Percentiles rank a stretch among this genome's conserved stretches.
phyloP scores from a whole-genome alignment of 35 echinoderm and acorn worm species.

The Diadema setosum region DNA sequence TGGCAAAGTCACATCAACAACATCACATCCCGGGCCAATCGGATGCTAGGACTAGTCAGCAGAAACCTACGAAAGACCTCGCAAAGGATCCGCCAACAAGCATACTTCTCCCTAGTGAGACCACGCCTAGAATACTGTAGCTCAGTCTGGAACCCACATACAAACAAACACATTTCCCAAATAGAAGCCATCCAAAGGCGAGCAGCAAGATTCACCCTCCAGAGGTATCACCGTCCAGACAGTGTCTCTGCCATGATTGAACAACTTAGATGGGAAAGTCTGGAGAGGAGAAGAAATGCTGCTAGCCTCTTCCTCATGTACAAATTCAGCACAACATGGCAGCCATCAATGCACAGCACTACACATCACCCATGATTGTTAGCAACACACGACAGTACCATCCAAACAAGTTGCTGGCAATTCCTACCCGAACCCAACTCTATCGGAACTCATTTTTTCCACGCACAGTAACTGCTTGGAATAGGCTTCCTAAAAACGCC shows the following conservation, averaged over 20 bases:
- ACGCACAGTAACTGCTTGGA: too few species aligned
- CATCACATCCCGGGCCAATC: slow-evolving; percentile 2
- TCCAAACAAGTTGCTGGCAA: too few species aligned
- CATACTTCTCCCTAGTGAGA: background rate
- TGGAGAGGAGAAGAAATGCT: background rate
- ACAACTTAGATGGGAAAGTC: background rate
- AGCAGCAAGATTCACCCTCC: background rate
- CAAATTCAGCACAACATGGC: too few species aligned
- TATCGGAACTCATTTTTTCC: too few species aligned
- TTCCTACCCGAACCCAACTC: too few species aligned
- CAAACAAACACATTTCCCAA: too few species aligned
- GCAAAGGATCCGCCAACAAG: too few species aligned
- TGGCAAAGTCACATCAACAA: too few species aligned
- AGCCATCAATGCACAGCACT: too few species aligned
- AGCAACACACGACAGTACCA: too few species aligned
- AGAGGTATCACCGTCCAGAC: background rate
- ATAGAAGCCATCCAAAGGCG: background rate
- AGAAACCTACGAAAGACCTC: background rate
- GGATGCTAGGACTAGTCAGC: slow-evolving; percentile 20
- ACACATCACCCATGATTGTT: too few species aligned
- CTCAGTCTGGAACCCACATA: slow-evolving; percentile 30
- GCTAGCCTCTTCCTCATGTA: background rate
- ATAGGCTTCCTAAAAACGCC: too few species aligned
- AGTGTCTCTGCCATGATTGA: background rate
- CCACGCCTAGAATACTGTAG: slow-evolving; percentile 34